phyloP scores from a whole-genome alignment of 2,888 invertebrate species.

The Biston stratarius region DNA sequence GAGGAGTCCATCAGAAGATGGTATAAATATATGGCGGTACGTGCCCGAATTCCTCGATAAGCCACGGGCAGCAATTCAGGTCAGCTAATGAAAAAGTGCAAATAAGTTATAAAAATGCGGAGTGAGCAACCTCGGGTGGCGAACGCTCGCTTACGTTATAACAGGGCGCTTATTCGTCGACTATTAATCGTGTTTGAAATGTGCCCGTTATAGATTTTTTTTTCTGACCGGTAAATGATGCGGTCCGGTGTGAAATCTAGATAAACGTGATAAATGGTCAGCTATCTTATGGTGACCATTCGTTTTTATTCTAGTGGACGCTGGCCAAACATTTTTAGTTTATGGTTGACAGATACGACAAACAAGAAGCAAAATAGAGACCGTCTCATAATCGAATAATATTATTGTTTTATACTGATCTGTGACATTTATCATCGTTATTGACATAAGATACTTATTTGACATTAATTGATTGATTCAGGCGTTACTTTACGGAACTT shows the following conservation, averaged over 20 bases:
- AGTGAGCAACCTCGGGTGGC: constrained; percentile 10
- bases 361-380: neutral
- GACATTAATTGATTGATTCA: too few relatives aligned
- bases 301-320: constrained; percentile 66
- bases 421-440: too few relatives aligned
- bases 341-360: constrained; percentile 34
- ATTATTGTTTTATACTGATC: too few relatives aligned
- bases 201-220: constrained; percentile 64
- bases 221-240: constrained; percentile 64
- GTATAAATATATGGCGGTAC: constrained; percentile 28
- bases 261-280: constrained; percentile 76
- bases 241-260: constrained; percentile 71
- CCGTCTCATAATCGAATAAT: neutral
- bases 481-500: too few relatives aligned
- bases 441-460: too few relatives aligned
- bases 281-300: constrained; percentile 64
- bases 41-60: constrained; percentile 28
- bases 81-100: constrained; percentile 38
- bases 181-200: constrained; percentile 62
- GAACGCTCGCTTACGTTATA: constrained; percentile 22
- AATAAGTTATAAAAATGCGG: constrained; percentile 30
- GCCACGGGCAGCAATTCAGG: constrained; percentile 26
- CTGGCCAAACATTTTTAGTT: constrained; percentile 54
- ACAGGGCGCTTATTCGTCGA: constrained; percentile 47
- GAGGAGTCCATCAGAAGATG: constrained; percentile 29